These are phyloP conservation scores for Garra rufa DNA, from an alignment of 2,113 vertebrate species.

Conservation along the genomic window DNA sequence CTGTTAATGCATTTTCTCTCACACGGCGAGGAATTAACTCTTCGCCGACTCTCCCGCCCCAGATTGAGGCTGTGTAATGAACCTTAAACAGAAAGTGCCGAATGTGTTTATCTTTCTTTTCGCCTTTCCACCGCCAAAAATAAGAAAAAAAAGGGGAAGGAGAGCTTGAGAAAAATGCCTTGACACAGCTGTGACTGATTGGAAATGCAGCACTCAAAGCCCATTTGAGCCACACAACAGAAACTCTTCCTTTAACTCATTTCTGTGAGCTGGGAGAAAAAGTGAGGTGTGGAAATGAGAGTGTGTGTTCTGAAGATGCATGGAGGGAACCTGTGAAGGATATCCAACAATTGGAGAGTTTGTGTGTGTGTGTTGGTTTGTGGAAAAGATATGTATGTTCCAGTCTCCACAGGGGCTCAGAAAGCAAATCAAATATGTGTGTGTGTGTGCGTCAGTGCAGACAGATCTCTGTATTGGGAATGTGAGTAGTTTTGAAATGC, in stretches of 20 bases:
- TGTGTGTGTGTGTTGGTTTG: slow-evolving; percentile 57
- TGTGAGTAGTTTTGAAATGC: slow-evolving; percentile 42
- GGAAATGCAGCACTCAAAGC: slow-evolving; percentile 67
- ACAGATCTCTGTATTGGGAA: background rate
- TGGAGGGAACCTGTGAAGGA: slow-evolving; percentile 35
- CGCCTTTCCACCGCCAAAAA: slow-evolving; percentile 43
- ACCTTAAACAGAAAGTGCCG: slow-evolving; percentile 68
- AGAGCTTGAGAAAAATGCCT: slow-evolving; percentile 58
- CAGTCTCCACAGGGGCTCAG: slow-evolving; percentile 33
- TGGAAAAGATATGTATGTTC: slow-evolving; percentile 24
- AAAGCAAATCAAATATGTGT: slow-evolving; percentile 32
- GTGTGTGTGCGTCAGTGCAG: background rate
- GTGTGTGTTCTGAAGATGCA: slow-evolving; percentile 67
- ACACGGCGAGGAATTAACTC: slow-evolving; percentile 72
- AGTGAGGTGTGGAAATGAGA: slow-evolving; percentile 57
- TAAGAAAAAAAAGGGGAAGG: slow-evolving; percentile 41
- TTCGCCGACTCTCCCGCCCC: slow-evolving; percentile 66
- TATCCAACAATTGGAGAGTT: slow-evolving; percentile 49
- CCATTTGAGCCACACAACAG: slow-evolving; percentile 69
- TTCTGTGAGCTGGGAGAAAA: slow-evolving; percentile 28
- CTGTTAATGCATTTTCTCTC: slow-evolving; percentile 75
- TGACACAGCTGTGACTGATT: slow-evolving; percentile 67
- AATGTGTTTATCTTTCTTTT: slow-evolving; percentile 70
- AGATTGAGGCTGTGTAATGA: slow-evolving; percentile 74
- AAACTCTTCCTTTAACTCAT: slow-evolving; percentile 29